Percentiles rank a stretch among this genome's conserved stretches.
Conservation (phyloP, 2,113 vertebrate genomes). For the Eulemur rufifrons region DNA sequence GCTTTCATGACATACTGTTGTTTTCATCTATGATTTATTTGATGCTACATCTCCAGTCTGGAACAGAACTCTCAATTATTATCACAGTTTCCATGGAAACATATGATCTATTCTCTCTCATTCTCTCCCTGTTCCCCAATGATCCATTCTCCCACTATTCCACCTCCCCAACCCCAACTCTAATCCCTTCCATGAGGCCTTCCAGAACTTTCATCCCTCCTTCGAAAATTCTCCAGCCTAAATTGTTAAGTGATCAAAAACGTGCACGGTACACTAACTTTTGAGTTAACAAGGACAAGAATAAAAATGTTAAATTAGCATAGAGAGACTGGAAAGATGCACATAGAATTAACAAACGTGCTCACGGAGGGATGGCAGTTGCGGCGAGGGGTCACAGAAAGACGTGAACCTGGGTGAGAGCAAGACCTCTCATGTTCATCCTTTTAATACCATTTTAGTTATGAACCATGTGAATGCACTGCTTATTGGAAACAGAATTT, state of each 20-base stretch:
- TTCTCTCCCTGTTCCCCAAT: neutral
- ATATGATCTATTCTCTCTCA: slow-evolving; percentile 37
- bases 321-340: neutral
- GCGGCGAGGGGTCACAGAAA: neutral
- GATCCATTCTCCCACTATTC: neutral
- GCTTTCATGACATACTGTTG: neutral
- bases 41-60: slow-evolving; percentile 25
- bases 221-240: neutral
- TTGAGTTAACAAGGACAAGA: slow-evolving; percentile 1
- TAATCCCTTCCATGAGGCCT: neutral
- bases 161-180: neutral
- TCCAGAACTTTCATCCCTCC: neutral
- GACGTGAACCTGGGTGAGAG: neutral
- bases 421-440: neutral
- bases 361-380: neutral
- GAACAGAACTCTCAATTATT: slow-evolving; percentile 66
- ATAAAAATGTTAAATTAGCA: neutral
- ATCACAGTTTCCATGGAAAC: slow-evolving; percentile 65
- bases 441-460: slow-evolving; percentile 24
- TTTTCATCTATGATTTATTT: slow-evolving; percentile 37
- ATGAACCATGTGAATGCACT: neutral
- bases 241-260: neutral
- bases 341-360: neutral
- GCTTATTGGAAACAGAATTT: slow-evolving; percentile 29
- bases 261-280: neutral